A percentile compares a stretch with the other conserved stretches of the same genome.
Evolutionary conservation across 2,888 invertebrate species (phyloP).

Genomic region (Napeogenes sylphis): DNA sequence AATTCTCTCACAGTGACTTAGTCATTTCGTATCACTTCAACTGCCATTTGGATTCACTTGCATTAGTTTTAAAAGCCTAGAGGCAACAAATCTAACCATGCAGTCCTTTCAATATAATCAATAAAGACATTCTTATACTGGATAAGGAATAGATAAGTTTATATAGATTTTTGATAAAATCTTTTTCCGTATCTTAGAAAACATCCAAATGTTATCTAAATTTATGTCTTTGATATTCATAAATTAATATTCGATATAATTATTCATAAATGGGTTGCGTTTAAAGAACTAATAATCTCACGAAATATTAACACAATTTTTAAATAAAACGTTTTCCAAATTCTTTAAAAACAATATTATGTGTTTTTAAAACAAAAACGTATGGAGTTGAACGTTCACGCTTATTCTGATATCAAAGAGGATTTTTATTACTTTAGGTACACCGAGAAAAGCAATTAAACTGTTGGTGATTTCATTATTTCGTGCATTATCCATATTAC

Average conservation of each 20-base stretch:
- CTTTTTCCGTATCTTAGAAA: no score
- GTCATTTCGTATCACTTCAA: conserved; percentile 37
- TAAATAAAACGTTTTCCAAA: no score
- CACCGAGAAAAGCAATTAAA: conserved; percentile 22
- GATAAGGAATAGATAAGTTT: no score
- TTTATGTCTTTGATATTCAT: no score
- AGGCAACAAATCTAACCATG: background rate
- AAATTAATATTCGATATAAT: no score
- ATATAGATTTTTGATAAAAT: no score
- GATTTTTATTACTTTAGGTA: conserved; percentile 31
- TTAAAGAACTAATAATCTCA: no score
- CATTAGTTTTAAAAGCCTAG: background rate
- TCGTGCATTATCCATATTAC: background rate
- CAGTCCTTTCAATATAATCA: no score
- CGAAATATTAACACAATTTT: no score
- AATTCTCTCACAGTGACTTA: conserved; percentile 44
- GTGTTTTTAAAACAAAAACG: background rate
- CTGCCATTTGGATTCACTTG: conserved; percentile 9
- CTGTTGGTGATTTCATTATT: background rate
- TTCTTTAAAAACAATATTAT: background rate
- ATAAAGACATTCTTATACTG: no score
- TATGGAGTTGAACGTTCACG: conserved; percentile 5
- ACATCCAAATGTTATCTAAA: no score
- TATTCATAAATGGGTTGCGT: no score
- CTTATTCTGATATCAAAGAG: conserved; percentile 28